phyloP scores from a whole-genome alignment of 1,140 invertebrate species.

The Stratiolaelaps scimitus region DNA sequence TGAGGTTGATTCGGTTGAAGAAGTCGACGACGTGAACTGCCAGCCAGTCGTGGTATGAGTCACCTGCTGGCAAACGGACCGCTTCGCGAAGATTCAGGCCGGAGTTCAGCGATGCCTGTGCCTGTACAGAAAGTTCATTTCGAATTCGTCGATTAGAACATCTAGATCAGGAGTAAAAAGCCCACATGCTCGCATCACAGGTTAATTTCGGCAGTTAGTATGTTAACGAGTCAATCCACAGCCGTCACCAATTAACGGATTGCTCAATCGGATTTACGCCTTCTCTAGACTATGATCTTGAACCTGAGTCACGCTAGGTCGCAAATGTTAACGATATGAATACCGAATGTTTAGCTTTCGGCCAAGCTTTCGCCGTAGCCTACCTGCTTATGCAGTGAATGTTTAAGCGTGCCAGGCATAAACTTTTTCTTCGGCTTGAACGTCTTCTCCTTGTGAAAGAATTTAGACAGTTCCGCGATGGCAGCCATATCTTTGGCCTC shows the following conservation, averaged over 20 bases:
- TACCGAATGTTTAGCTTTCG: too few relatives aligned
- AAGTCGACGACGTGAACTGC: slow-evolving; percentile 94
- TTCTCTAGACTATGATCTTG: too few relatives aligned
- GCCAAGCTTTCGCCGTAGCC: too few relatives aligned
- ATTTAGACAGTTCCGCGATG: neutral
- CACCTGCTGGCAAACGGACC: slow-evolving; percentile 68
- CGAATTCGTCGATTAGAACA: too few relatives aligned
- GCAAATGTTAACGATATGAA: too few relatives aligned
- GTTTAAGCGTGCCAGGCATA: slow-evolving; percentile 73
- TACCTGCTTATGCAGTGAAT: slow-evolving; percentile 73
- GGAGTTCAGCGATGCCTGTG: slow-evolving; percentile 77
- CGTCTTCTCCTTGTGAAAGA: slow-evolving; percentile 49
- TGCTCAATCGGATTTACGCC: too few relatives aligned
- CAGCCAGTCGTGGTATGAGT: slow-evolving; percentile 85
- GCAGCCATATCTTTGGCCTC: neutral
- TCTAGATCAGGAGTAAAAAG: too few relatives aligned
- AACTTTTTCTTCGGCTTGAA: slow-evolving; percentile 82
- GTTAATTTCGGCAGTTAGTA: too few relatives aligned
- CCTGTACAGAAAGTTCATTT: slow-evolving; percentile 16
- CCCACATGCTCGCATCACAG: too few relatives aligned
- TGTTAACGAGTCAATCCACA: too few relatives aligned
- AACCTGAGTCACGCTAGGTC: too few relatives aligned
- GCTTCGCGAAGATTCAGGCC: slow-evolving; percentile 75
- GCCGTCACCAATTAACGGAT: too few relatives aligned
- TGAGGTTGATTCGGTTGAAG: slow-evolving; percentile 86